These are phyloP conservation scores for Dromaius novaehollandiae DNA, from an alignment of 2,113 vertebrate genomes.

Conservation along the genomic window DNA sequence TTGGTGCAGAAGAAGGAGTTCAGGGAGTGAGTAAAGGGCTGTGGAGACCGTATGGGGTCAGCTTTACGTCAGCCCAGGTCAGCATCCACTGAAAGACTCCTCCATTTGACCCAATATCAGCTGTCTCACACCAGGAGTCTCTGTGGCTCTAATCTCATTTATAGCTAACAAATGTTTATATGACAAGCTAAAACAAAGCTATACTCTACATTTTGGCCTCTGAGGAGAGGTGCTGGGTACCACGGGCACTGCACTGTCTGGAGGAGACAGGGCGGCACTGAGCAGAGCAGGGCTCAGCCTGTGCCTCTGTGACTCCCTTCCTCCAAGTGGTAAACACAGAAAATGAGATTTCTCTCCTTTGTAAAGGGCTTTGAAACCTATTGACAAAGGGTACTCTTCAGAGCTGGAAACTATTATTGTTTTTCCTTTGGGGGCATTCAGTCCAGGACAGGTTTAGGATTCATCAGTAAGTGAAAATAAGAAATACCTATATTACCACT, in stretches of 20 bases:
- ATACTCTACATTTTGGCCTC: not conserved
- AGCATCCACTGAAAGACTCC: not conserved
- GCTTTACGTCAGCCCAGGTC: not conserved
- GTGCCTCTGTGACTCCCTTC: not conserved
- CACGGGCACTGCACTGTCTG: not conserved
- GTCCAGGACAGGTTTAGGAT: constrained; percentile 36
- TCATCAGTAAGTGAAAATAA: constrained; percentile 18
- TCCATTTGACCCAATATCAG: not conserved
- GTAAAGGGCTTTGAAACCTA: constrained; percentile 55
- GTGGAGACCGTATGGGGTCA: not conserved
- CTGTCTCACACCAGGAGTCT: not conserved
- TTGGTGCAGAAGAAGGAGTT: not conserved
- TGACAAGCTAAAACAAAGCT: not conserved
- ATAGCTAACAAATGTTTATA: accelerated
- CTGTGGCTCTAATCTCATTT: not conserved
- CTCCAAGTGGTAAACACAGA: constrained; percentile 56
- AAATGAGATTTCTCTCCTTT: constrained; percentile 65
- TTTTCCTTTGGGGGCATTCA: constrained; percentile 48
- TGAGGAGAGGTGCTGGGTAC: not conserved
- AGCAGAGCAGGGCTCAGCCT: not conserved
- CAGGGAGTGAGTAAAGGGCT: not conserved
- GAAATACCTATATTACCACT: not conserved
- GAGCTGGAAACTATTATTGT: constrained; percentile 51
- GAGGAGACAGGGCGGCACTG: not conserved
- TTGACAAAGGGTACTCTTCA: constrained; percentile 63